Evolutionary conservation across 2,888 invertebrate genomes (phyloP), one percentile per base, ranked within the genome.

Genomic region (Zygaena filipendulae): DNA sequence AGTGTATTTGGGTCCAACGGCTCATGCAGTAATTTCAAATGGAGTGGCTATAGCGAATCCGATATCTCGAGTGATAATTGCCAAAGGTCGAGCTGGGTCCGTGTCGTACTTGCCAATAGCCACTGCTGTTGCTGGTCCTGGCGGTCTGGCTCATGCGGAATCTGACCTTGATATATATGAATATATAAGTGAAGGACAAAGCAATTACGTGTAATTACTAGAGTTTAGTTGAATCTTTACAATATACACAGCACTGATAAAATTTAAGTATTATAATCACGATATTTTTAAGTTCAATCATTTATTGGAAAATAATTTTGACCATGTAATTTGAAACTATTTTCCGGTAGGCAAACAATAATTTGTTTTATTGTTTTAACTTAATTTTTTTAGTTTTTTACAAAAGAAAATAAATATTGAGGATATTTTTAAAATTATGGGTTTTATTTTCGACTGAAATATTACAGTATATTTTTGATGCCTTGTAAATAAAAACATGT

Each of bases 71-170:
- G 89, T 89, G 5, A 56, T 87, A 13, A 63, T 89, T 9, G 80
- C 82, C 30, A 71, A 79, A 38, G 85, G 86, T 12, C 80, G 80
- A 21, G 71, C 79, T 30, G 87, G 84, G 0, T 83, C 85, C 35
- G 83, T 90, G 24, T 61, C 84, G 11, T 88, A 87, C 49, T 80
- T 83, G 37, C 90, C 90, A 2, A 79, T 82, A 35, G 87, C 89
- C 1, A 82, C 87, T 1, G 90, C 90, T 3, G 81, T 90, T 3
- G 89, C 84, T 2, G 90, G 90, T 4, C 88, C 88, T 16, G 89
- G 89, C 3, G 90, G 90, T 5, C 82, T 86, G 25, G 90, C 90
- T 0, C 88, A 89, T 50, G 90, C 90, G 1, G 84, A 88, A 49
- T 88, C 90, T 30, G 87, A 89, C 56, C 80, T 91, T 35, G 83